Evolutionary conservation across 2,888 invertebrate genomes (phyloP), one percentile per base, ranked within the genome.

Genomic region (Cybosia mesomella): DNA sequence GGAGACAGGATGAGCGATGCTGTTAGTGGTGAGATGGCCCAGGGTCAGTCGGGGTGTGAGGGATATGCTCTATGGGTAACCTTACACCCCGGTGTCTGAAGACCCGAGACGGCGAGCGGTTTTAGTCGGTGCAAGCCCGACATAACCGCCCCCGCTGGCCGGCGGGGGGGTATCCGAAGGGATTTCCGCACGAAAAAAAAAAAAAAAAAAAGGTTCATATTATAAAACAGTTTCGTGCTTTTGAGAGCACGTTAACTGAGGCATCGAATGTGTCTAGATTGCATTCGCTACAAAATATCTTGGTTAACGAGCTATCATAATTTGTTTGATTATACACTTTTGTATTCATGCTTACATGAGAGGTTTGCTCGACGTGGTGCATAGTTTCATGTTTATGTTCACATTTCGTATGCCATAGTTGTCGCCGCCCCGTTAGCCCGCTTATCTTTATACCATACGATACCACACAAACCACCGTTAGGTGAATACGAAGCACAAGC

Each of bases 401-500:
- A 80, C 80, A 87, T 88, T 89, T 87, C 74, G 86, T 89, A 89
- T 89, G 88, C 87, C 79, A 77, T 75, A 81, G 81, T 83, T 85
- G 82, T 75, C 74, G 78, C 65, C 82, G 87, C 85, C 86, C 90
- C 85, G 90, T 87, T 92, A 90, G 91, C 90, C 91, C 43, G 62
- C 88, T 91, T 92, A 92, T 91, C 91, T 90, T 79, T 81, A 83
- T 83, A 84, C 85, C 85, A 81, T 83, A 70, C 39, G 39, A 83
- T 83, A 84, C 78, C 79, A 81, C 84, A 83, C 77, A 74, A 74
- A 77, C 77, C 80, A 89, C 92, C 91, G 91, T 91, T 91, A 92
- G 49, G 18, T 49, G 10, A 84, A 78, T 81, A 55, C 39, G n/a
- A n/a, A n/a, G n/a, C n/a, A n/a, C 24, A 36, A 64, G 75, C 82